These are phyloP conservation scores for Aphelinus certus DNA, from an alignment of 1,140 invertebrate species.

Conservation along the genomic window DNA sequence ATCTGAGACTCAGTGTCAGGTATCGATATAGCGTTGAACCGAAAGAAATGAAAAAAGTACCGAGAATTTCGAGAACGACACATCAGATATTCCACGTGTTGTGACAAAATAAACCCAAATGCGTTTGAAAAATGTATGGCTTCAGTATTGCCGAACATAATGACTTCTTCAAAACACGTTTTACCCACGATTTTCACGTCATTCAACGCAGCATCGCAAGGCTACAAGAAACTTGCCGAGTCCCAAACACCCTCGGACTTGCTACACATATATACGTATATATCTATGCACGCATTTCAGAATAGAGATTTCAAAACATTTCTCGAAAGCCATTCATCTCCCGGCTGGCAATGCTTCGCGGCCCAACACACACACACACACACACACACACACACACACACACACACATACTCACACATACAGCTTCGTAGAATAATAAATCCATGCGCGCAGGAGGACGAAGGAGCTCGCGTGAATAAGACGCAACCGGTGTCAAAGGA, in stretches of 20 bases:
- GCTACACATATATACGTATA: too few species aligned
- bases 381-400: neutral
- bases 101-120: too few species aligned
- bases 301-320: constrained; percentile 38
- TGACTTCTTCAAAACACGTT: constrained; percentile 21
- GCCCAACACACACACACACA: neutral
- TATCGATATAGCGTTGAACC: too few species aligned
- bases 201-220: neutral
- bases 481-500: constrained; percentile 43
- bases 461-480: constrained; percentile 38
- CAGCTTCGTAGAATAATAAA: constrained; percentile 19
- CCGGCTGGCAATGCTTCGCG: neutral
- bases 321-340: constrained; percentile 14
- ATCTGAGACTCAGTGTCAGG: too few species aligned
- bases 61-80: too few species aligned
- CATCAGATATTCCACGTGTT: too few species aligned
- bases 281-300: neutral
- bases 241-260: neutral
- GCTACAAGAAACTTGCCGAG: neutral
- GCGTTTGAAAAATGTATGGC: too few species aligned
- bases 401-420: neutral
- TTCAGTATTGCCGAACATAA: neutral
- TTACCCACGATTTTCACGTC: constrained; percentile 3
- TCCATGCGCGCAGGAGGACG: neutral
- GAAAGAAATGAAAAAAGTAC: too few species aligned